Evolutionary conservation across 2,113 vertebrate species (phyloP), one percentile per base, ranked within the genome.

Genomic region (Sakesphorus luctuosus): DNA sequence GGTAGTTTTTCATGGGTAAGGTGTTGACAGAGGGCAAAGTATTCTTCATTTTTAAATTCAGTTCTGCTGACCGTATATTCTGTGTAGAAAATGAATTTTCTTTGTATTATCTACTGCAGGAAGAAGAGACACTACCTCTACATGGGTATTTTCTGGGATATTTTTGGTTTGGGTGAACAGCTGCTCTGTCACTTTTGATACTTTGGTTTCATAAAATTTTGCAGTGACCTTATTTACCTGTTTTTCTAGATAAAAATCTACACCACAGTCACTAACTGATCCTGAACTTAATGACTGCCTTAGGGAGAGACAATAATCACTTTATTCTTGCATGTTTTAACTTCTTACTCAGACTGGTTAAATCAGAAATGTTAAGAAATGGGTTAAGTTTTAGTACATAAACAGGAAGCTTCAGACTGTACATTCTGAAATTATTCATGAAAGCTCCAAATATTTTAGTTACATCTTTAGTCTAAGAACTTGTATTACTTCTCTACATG

Each of bases 261-360:
- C 50, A 86, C n/a, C 36, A 16, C n/a, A 8, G 67, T 73, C 90
- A 55, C 55, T 62, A 67, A 55, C 75, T 77, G 88, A 77, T 80
- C 25, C 63, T 85, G 88, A 81, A 25, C 6, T 87, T 71, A 74
- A 74, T 43, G 33, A 20, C 36, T 61, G 49, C 67, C 90, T 87
- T 53, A 68, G 94, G 74, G 90, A 94, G 82, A 95, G 80, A 63
- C 63, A 90, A 24, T n/a, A 87, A 90, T 69, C 80, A n/a, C 63
- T 89, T 83, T 25, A 55, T 26, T 89, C 29, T 55, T 73, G 85
- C 11, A 4, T 44, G 50, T 93, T 94, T 95, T 88, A 82, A 91
- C 49, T 28, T 94, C 80, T 92, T 72, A 35, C 65, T 87, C 68
- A 90, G 80, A 43, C 46, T 68, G 43, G 11, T 85, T 72, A 73